Percentiles rank a stretch among this genome's conserved stretches.
These are phyloP conservation scores for Tragelaphus scriptus DNA, from an alignment of 2,113 vertebrate genomes.

Conservation along the genomic window DNA sequence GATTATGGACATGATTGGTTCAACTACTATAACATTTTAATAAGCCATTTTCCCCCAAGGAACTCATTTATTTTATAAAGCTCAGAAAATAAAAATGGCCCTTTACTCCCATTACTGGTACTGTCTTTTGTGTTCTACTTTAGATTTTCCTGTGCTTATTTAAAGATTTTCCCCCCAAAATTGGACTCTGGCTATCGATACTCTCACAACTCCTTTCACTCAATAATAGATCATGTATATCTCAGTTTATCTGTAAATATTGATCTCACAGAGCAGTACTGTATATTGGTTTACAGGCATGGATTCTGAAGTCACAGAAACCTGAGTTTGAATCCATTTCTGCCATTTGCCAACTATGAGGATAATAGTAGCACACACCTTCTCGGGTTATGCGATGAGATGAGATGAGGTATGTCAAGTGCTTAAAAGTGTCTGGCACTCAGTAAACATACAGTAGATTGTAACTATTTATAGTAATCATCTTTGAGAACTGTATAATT, in stretches of 20 bases:
- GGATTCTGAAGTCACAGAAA: neutral
- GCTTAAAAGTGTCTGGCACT: neutral
- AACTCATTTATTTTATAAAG: conserved; percentile 7
- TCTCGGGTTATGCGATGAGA: neutral
- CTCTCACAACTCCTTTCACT: neutral
- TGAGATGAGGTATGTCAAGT: neutral
- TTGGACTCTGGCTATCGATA: neutral
- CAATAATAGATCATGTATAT: neutral
- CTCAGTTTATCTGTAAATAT: neutral
- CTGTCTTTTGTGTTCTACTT: neutral
- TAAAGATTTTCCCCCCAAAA: neutral
- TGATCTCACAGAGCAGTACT: neutral
- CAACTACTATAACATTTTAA: neutral
- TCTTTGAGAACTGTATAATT: neutral
- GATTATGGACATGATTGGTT: neutral
- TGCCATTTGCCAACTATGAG: neutral
- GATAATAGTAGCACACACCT: neutral
- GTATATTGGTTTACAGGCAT: neutral
- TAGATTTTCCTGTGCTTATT: neutral
- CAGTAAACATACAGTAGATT: neutral
- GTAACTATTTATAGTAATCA: neutral
- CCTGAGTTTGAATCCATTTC: neutral
- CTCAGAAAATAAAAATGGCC: neutral
- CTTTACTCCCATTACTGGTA: neutral
- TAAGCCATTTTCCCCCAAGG: neutral